Percentiles rank a stretch among this genome's conserved stretches.
phyloP scores from a whole-genome alignment of 2,113 vertebrate species.

The Sterrhoptilus dennistouni region DNA sequence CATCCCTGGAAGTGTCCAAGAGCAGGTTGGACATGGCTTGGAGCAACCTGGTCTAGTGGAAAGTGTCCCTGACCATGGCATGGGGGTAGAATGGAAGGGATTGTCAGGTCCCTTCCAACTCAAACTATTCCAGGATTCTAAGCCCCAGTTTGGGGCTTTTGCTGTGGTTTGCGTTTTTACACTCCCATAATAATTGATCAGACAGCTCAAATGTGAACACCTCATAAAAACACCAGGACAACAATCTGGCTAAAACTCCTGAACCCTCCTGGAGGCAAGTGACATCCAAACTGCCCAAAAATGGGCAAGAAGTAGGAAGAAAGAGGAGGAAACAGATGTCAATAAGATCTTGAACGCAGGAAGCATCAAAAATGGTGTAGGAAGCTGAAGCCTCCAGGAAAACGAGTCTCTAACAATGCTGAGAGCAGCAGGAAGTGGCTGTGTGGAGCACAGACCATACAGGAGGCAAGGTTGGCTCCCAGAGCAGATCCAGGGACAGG shows the following conservation, averaged over 20 bases:
- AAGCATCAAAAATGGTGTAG: not conserved
- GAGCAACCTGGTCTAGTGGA: not conserved
- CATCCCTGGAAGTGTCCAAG: not conserved
- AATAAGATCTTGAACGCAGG: not conserved
- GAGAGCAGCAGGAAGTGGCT: conserved; percentile 10
- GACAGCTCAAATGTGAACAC: not conserved
- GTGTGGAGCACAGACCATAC: accelerated
- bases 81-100: not conserved
- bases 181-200: not conserved
- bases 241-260: not conserved
- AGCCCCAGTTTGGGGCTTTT: not conserved
- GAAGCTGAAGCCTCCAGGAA: conserved; percentile 7
- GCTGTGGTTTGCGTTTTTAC: not conserved
- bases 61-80: not conserved
- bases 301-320: not conserved
- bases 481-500: not conserved
- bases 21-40: not conserved
- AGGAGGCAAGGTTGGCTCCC: not conserved
- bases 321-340: conserved; percentile 52
- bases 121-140: not conserved
- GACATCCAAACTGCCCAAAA: not conserved
- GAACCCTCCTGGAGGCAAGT: not conserved
- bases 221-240: not conserved
- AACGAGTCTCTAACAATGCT: not conserved
- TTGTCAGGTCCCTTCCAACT: not conserved